These are phyloP conservation scores for Prosopocoilus inquinatus DNA, from an alignment of 2,888 invertebrate genomes.

Conservation along the genomic window DNA sequence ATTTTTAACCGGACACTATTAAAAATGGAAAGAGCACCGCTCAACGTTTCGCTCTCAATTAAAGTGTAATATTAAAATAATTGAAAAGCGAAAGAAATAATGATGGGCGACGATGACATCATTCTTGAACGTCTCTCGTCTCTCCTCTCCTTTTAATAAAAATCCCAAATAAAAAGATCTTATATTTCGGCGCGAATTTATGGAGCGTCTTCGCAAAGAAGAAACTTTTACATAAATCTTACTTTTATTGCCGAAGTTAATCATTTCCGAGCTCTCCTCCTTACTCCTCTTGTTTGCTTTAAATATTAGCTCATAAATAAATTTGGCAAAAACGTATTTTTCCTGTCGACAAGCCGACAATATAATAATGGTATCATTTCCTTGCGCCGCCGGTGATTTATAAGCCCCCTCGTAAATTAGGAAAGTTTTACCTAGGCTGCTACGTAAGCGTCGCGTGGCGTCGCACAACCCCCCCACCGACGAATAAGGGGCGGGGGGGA, in stretches of 20 bases:
- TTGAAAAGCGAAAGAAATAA: no score
- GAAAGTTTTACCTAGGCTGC: slow-evolving; percentile 32
- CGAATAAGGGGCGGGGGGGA: no score
- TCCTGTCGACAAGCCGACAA: slow-evolving; percentile 40
- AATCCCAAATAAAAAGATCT: not conserved
- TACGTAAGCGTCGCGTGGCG: not conserved
- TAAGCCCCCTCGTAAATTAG: slow-evolving; percentile 40
- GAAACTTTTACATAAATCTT: slow-evolving; percentile 29
- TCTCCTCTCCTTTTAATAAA: not conserved
- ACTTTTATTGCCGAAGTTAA: slow-evolving; percentile 37
- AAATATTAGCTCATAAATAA: slow-evolving; percentile 49
- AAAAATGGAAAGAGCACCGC: no score
- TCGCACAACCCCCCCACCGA: no score
- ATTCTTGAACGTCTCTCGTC: no score
- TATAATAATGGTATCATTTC: slow-evolving; percentile 49
- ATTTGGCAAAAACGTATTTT: slow-evolving; percentile 45
- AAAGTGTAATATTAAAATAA: no score
- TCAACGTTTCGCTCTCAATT: no score
- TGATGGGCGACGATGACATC: no score
- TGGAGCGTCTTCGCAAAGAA: not conserved
- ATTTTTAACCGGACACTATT: no score
- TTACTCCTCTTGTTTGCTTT: slow-evolving; percentile 37
- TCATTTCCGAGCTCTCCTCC: slow-evolving; percentile 31
- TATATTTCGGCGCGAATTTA: not conserved
- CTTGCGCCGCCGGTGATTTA: slow-evolving; percentile 43